A percentile compares a stretch with the other conserved stretches of the same genome.
Evolutionary conservation across 2,888 invertebrate genomes (phyloP).

Genomic region (Limnephilus lunatus): DNA sequence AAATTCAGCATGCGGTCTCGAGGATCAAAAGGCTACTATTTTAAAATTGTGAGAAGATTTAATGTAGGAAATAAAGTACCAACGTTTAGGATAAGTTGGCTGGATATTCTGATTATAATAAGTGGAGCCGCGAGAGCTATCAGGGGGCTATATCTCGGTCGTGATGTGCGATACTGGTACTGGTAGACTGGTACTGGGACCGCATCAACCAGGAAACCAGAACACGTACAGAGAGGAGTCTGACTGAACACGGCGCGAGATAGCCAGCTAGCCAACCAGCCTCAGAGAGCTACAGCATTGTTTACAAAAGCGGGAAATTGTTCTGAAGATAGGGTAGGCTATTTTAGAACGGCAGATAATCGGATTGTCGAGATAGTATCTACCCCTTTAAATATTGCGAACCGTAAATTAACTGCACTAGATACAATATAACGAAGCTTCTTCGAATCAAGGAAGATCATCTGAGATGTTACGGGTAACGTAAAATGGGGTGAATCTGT

Average conservation of each 20-base stretch:
- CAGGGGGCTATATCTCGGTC: not conserved
- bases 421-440: not conserved
- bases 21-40: no score
- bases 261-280: not conserved
- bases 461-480: not conserved
- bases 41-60: no score
- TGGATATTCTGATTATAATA: not conserved
- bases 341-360: not conserved
- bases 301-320: no score
- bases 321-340: not conserved
- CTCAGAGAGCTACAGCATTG: not conserved
- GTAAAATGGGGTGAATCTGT: no score
- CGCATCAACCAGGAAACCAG: not conserved
- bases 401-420: not conserved
- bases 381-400: not conserved
- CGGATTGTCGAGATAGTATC: constrained; percentile 2
- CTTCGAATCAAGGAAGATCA: not conserved
- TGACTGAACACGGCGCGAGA: not conserved
- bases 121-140: constrained; percentile 8
- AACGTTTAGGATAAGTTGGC: not conserved
- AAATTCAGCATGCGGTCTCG: no score
- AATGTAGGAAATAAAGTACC: no score
- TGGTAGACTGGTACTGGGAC: no score
- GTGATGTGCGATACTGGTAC: constrained; percentile 22
- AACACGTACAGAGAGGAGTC: not conserved